These are phyloP conservation scores for Hydroisotoma schaefferi DNA, from an alignment of 2,888 invertebrate species.

Conservation along the genomic window DNA sequence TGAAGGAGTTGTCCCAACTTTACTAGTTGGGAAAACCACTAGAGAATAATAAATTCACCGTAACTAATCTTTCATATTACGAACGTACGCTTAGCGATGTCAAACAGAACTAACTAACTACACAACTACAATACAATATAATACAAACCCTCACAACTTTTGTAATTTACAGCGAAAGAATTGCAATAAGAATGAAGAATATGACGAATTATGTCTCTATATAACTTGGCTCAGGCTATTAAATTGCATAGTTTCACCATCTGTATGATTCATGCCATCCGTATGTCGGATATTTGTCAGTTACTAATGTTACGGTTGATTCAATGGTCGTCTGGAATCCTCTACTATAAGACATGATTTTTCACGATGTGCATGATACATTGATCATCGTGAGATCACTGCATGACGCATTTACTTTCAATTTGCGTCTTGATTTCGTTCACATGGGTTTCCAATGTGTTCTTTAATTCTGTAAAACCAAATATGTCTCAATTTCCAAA, in stretches of 20 bases:
- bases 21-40: not conserved
- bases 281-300: constrained; percentile 14
- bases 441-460: constrained; percentile 95
- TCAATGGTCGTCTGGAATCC: constrained; percentile 7
- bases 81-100: not conserved
- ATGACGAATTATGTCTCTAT: constrained; percentile 4
- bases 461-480: constrained; percentile 91
- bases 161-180: not conserved
- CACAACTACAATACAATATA: not conserved
- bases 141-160: too few species aligned
- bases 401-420: constrained; percentile 94
- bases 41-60: not conserved
- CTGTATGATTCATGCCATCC: constrained; percentile 15
- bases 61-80: not conserved
- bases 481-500: too few species aligned
- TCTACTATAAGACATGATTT: not conserved
- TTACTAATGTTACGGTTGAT: constrained; percentile 3
- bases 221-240: constrained; percentile 46
- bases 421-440: constrained; percentile 93
- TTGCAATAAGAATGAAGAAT: constrained; percentile 4
- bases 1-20: not conserved
- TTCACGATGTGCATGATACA: constrained; percentile 12
- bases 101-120: not conserved
- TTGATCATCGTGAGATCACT: constrained; percentile 61
- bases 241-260: constrained; percentile 44